Evolutionary conservation across 2,797 vertebrate species (phyloP).

Genomic region (Liparis tanakae): DNA sequence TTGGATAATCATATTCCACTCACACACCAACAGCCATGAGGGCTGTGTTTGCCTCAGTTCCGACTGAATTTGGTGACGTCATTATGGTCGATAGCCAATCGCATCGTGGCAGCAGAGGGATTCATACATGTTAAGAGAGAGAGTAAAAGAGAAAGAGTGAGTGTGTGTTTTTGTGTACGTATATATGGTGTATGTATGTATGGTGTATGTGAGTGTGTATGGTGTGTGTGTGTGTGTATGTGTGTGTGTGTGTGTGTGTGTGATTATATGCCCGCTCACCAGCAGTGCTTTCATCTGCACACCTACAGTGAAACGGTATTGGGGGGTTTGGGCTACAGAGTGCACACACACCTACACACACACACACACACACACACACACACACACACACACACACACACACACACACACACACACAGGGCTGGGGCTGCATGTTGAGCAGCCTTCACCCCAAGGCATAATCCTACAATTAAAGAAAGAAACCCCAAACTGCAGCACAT

Average conservation of each 20-base stretch:
- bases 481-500: neutral
- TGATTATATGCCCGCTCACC: conserved; percentile 42
- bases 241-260: neutral
- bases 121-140: conserved; percentile 17
- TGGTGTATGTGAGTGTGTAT: conserved; percentile 18
- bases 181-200: neutral
- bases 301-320: conserved; percentile 67
- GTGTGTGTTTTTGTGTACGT: too few species aligned
- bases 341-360: conserved; percentile 28
- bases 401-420: conserved; percentile 5
- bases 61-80: conserved; percentile 29
- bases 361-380: conserved; percentile 15
- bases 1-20: neutral
- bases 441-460: conserved; percentile 36
- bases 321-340: conserved; percentile 51
- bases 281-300: conserved; percentile 73
- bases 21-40: conserved; percentile 6
- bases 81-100: conserved; percentile 26
- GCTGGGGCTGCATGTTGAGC: conserved; percentile 60
- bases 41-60: conserved; percentile 1
- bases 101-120: neutral
- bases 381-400: conserved; percentile 26
- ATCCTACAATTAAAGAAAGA: neutral
- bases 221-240: neutral
- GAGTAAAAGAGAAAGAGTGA: too few species aligned